Evolutionary conservation across 2,888 invertebrate genomes (phyloP), one percentile per base, ranked within the genome.

Genomic region (Drosophila greeni): DNA sequence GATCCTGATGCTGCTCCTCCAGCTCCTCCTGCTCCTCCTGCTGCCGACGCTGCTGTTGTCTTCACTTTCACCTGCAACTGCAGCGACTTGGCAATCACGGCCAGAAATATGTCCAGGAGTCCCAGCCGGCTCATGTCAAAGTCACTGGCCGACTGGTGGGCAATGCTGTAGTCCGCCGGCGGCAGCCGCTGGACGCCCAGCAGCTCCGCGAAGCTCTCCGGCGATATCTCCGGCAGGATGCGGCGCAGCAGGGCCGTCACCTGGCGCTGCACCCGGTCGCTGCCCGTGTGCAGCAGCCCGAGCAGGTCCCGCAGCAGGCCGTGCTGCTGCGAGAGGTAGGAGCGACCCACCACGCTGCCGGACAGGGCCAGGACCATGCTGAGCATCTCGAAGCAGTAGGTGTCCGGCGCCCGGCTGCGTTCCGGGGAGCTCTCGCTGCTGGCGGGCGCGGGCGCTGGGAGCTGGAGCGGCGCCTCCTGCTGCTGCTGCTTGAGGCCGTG

Each of bases 331-430:
- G 97, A 95, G 14, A 98, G 90, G 87, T 98, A 97, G 1, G 94
- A 92, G 29, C 97, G 91, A 0, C 98, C 98, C 0, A 97, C 96
- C 0, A 94, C 92, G 76, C 97, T 97, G 4, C 98, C 98, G 70
- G 97, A 97, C 40, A 98, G 89, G 0, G 98, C 98, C 77, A 97
- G 88, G 23, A 92, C 97, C 94, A 98, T 94, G 5, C 97, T 97
- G 23, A 98, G 90, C 95, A 98, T 96, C 90, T 98, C 98, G 86
- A 98, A 98, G 89, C 98, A 98, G 88, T 97, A 98, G n/a, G 96
- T 96, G 88, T 98, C 98, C 3, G 87, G 75, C 49, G 88, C 75
- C 72, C 88, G 77, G 83, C 79, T 75, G 2, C 87, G 81, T 48
- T 88, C 89, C 48, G 86, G 82, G 31, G 83, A 81, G 26, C 82